These are phyloP conservation scores for Hoplostethus atlanticus DNA, from an alignment of 2,797 vertebrate species.

Conservation along the genomic window DNA sequence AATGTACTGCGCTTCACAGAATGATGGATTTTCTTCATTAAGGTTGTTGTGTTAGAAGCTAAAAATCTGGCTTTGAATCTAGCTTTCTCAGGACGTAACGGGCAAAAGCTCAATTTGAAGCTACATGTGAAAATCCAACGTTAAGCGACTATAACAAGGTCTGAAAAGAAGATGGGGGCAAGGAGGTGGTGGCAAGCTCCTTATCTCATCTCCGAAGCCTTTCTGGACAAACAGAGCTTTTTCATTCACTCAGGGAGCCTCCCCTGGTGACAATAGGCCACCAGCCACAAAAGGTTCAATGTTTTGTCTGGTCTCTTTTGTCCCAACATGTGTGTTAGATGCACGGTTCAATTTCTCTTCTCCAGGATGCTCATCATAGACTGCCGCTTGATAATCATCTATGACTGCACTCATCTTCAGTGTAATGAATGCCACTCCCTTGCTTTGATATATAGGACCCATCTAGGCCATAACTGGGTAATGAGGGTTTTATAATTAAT, in stretches of 20 bases:
- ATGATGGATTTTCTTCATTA: slow-evolving; percentile 62
- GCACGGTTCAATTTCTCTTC: neutral
- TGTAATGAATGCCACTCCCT: neutral
- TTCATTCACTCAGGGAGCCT: no score
- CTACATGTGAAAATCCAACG: neutral
- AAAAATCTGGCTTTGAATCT: slow-evolving; percentile 2
- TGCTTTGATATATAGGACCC: slow-evolving; percentile 19
- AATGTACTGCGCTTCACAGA: slow-evolving; percentile 16
- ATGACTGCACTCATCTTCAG: neutral
- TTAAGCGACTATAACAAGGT: neutral
- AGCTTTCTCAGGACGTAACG: neutral
- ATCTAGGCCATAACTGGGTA: slow-evolving; percentile 30
- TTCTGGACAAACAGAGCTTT: no score
- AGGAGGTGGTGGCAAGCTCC: neutral
- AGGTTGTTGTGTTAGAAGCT: slow-evolving; percentile 15
- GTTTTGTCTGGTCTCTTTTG: neutral
- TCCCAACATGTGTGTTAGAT: neutral
- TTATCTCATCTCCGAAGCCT: no score
- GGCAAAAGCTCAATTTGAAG: neutral
- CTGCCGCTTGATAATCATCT: neutral
- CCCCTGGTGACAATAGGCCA: neutral
- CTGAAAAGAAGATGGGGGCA: neutral
- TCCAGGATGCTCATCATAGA: neutral
- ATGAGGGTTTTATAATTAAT: slow-evolving; percentile 47
- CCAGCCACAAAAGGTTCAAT: neutral